Conservation (phyloP, 2,113 vertebrate genomes). For the Cichladusa arquata region DNA sequence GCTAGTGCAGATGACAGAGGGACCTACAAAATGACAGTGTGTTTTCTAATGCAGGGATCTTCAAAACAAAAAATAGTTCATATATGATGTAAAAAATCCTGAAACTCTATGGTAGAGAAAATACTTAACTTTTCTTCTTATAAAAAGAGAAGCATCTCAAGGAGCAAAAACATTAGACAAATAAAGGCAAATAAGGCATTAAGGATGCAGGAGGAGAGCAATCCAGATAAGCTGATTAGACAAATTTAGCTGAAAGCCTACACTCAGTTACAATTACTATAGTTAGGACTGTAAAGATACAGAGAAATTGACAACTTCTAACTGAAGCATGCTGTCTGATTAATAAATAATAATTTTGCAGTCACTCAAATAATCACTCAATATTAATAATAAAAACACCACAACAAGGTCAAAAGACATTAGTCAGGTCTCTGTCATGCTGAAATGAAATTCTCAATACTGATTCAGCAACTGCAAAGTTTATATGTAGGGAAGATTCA, state of each 20-base stretch:
- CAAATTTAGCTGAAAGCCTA: neutral
- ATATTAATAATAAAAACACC: neutral
- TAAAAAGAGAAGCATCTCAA: neutral
- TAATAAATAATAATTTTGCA: neutral
- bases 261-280: neutral
- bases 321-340: neutral
- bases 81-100: neutral
- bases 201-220: neutral
- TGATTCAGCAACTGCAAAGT: neutral
- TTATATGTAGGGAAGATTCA: neutral
- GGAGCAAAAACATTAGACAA: neutral
- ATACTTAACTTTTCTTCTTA: neutral
- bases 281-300: neutral
- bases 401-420: neutral
- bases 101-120: neutral
- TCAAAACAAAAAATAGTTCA: neutral
- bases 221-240: neutral
- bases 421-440: neutral
- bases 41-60: neutral
- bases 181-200: neutral
- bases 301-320: neutral
- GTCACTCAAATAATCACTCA: neutral
- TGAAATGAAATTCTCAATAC: neutral
- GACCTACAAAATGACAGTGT: neutral
- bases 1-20: neutral